Evolutionary conservation across 2,888 invertebrate genomes (phyloP), one percentile per base, ranked within the genome.

Genomic region (Globia sparganii): DNA sequence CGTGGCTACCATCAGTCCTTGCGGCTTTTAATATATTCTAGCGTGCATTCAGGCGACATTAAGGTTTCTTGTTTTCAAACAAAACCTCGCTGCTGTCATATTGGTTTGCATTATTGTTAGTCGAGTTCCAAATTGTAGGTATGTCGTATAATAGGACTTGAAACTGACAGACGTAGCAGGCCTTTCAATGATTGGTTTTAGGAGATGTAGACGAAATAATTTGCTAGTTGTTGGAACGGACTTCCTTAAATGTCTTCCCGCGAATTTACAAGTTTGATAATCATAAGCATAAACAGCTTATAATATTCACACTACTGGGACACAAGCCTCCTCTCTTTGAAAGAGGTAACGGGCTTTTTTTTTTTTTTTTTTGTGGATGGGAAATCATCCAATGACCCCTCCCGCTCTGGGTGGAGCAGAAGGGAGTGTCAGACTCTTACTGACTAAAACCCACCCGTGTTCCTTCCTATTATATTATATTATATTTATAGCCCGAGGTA

Each of bases 1-100:
- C 91, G 88, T 56, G 40, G 15, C 9, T n/a, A 75, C 72, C 76
- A 91, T 90, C 91, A 89, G 90, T 83, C 91, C 91, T 91, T 91
- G 91, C 31, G 56, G 34, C 75, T 79, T 31, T 66, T 90, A 90
- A 91, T 91, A 80, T 90, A 91, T 89, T 83, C 86, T 89, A 81
- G 86, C 89, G 84, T 91, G 89, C 85, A 89, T 86, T 88, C 77
- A 77, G 66, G 75, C 84, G 84, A 78, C 80, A 83, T 86, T 85
- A 73, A 74, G 83, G 87, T 77, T 88, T 84, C 88, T 87, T 84
- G 84, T 88, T 87, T 68, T 68, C 67, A 78, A 74, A 84, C 66
- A 78, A 74, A 77, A 77, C 77, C 77, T 84, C 46, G 58, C 34
- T 69, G 25, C 34, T 77, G 61, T 61, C 76, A 31, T 65, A 75